These are phyloP conservation scores for Glaucidium brasilianum DNA, from an alignment of 2,113 vertebrate genomes.

Conservation along the genomic window DNA sequence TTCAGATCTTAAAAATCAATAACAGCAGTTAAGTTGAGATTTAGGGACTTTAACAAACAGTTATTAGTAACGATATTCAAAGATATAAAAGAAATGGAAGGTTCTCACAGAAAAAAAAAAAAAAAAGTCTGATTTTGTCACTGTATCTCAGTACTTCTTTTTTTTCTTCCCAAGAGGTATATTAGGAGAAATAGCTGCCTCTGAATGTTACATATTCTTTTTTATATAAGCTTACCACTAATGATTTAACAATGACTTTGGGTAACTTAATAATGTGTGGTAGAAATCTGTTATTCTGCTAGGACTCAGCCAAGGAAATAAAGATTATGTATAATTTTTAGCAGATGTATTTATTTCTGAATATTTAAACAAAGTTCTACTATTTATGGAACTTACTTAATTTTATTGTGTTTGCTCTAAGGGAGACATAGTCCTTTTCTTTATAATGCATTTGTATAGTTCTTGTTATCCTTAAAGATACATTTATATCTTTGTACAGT, in stretches of 20 bases:
- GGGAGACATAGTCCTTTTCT: background rate
- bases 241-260: background rate
- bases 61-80: background rate
- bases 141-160: background rate
- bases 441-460: background rate
- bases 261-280: background rate
- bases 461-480: background rate
- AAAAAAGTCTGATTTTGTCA: background rate
- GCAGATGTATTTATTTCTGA: background rate
- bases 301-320: background rate
- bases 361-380: background rate
- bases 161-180: background rate
- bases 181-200: background rate
- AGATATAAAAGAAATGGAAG: background rate
- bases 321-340: background rate
- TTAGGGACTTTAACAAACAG: slow-evolving; percentile 10
- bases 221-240: background rate
- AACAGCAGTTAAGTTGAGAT: slow-evolving; percentile 24
- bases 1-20: slow-evolving; percentile 4
- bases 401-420: background rate
- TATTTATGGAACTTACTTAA: background rate
- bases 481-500: background rate
- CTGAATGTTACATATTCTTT: background rate
- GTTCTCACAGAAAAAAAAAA: background rate
- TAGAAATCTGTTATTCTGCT: background rate